Base-by-base conservation (phyloP, 1,140 invertebrate genomes). In the Saccostrea glomerata region DNA sequence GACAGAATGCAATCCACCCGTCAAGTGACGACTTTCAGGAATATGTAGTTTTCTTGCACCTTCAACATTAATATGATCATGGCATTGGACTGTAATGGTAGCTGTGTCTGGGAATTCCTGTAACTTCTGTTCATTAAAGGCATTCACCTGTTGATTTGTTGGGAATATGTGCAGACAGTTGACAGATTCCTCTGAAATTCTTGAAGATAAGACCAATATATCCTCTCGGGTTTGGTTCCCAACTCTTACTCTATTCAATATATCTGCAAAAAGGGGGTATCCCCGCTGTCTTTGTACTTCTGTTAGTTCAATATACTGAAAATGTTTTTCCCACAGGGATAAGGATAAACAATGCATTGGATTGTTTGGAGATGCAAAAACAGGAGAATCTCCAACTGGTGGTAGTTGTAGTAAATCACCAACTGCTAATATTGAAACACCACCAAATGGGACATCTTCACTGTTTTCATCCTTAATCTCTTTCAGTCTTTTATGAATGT, bases 361-460 rank as follows among this genome's bases (percentile, higher is more conserved):
- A 47, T 84, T 54, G 25, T 25, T 47, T 36, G 54, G 54, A 36
- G 17, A 56, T 20, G 56, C 84, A 85, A 36, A 63, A 17, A 85
- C 11, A 25, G 54, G 55, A 36, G 3, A 36, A 58, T 60, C 25
- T 55, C 13, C 56, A 40, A 91, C 88, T 70, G 89, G 89, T 40
- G 56, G 83, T 13, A 91, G 73, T 84, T 91, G 88, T 77, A 88
- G 89, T n/a, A 91, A 86, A 63, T 92, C 91, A 12, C 90, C 90
- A 30, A 91, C 73, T 63, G 90, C 90, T 25, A 92, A 54, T 54
- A 91, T 58, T 63, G 66, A 77, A 25, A 91, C 82, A 83, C 91
- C 90, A 85, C 89, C 91, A 88, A 91, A 92, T 63, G 84, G 89
- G 23, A 47, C 84, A 23, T 86, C 60, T 25, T n/a, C 30, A 23